Conservation (phyloP, 2,113 vertebrate genomes). For the Sialia sialis region DNA sequence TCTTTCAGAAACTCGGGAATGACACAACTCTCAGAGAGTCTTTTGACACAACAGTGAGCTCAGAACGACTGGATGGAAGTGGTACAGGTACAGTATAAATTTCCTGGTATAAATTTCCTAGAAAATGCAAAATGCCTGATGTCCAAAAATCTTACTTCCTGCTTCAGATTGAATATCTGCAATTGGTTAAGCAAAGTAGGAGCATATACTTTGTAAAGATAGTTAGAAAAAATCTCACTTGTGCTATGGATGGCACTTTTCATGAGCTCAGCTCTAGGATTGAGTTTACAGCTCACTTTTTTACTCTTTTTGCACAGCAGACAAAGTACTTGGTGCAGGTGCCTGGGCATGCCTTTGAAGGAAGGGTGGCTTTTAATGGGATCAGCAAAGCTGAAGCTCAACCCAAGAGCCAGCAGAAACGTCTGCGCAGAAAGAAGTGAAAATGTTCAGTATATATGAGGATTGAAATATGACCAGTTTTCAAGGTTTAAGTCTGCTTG, state of each 20-base stretch:
- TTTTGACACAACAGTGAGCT: constrained; percentile 59
- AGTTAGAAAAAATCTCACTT: not conserved
- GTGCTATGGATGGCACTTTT: not conserved
- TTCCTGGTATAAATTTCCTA: not conserved
- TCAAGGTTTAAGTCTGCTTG: not conserved
- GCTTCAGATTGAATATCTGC: not conserved
- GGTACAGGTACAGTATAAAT: constrained; percentile 73
- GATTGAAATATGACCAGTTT: not conserved
- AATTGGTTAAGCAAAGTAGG: not conserved
- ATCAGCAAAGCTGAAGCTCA: not conserved
- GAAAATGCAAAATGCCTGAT: not conserved
- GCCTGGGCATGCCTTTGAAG: rapidly evolving
- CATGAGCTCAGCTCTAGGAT: not conserved
- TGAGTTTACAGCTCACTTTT: not conserved
- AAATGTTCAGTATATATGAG: not conserved
- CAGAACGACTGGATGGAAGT: constrained; percentile 81
- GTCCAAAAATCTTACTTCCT: not conserved
- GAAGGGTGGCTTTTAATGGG: not conserved
- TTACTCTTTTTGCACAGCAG: not conserved
- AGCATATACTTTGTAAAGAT: not conserved
- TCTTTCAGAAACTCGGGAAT: constrained; percentile 76
- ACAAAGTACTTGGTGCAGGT: not conserved
- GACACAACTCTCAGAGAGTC: constrained; percentile 65
- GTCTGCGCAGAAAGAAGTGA: rapidly evolving
- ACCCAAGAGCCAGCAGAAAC: not conserved